phyloP scores from a whole-genome alignment of 2,113 vertebrate species.

The Pimephales promelas region DNA sequence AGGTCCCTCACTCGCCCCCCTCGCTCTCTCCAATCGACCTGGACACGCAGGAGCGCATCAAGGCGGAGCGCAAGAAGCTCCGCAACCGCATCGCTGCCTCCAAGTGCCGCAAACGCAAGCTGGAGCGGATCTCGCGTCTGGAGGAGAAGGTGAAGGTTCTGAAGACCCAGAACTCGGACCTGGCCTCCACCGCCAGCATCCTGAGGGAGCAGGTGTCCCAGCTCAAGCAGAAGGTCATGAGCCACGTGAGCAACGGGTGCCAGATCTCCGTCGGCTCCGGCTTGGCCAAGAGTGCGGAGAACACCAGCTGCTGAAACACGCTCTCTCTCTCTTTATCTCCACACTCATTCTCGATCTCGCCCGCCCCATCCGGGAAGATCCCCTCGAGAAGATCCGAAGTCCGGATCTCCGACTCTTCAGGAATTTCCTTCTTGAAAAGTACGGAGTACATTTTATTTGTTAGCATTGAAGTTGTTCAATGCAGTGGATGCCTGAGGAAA shows the following conservation, averaged over 20 bases:
- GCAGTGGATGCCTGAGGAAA: too few species aligned
- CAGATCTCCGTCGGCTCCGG: conserved; percentile 66
- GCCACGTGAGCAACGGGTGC: conserved; percentile 78
- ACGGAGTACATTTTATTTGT: too few species aligned
- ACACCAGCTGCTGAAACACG: conserved; percentile 59
- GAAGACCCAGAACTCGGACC: conserved; percentile 79
- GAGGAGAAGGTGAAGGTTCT: conserved; percentile 81
- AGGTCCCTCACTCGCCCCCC: conserved; percentile 70
- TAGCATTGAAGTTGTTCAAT: too few species aligned
- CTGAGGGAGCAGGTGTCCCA: conserved; percentile 78
- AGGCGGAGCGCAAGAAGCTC: conserved; percentile 79
- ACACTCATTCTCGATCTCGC: not conserved
- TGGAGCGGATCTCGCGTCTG: conserved; percentile 78
- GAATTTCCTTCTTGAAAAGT: too few species aligned
- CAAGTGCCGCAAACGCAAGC: conserved; percentile 79
- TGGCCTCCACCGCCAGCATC: conserved; percentile 78
- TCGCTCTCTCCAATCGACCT: conserved; percentile 77
- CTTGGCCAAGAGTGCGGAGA: conserved; percentile 59
- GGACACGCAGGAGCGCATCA: conserved; percentile 79
- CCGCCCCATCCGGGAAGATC: not conserved
- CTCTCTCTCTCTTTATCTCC: conserved; percentile 23
- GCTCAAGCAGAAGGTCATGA: conserved; percentile 79
- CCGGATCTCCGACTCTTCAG: too few species aligned
- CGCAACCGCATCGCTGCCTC: conserved; percentile 81
- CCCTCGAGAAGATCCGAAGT: not conserved